phyloP scores from a whole-genome alignment of 2,888 invertebrate species.

The Trypoxylon attenuatum region DNA sequence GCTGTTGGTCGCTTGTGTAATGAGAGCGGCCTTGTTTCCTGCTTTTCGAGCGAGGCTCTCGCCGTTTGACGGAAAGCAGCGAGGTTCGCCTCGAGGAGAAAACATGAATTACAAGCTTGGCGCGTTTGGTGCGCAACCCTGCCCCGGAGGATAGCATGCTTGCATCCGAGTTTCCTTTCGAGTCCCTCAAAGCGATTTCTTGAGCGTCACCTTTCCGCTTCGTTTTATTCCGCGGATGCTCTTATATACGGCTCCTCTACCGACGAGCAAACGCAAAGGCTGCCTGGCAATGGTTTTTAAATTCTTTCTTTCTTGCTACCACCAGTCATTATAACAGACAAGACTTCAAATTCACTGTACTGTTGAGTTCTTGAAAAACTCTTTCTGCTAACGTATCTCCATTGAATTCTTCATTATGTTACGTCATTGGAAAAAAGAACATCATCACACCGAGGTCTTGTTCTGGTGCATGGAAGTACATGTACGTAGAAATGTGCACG shows the following conservation, averaged over 20 bases:
- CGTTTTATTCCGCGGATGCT: neutral
- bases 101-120: slow-evolving; percentile 19
- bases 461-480: too few species aligned
- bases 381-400: too few species aligned
- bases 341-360: too few species aligned
- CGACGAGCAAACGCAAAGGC: neutral
- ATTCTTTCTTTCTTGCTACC: too few species aligned
- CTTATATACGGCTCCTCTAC: neutral
- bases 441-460: too few species aligned
- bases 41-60: slow-evolving; percentile 15
- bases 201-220: neutral
- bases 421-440: too few species aligned
- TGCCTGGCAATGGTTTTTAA: too few species aligned
- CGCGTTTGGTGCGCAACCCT: slow-evolving; percentile 3
- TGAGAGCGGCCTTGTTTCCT: slow-evolving; percentile 45
- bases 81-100: slow-evolving; percentile 1
- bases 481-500: too few species aligned
- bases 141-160: neutral
- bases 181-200: neutral
- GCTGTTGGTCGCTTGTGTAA: too few species aligned
- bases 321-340: too few species aligned
- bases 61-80: slow-evolving; percentile 12
- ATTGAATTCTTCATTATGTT: too few species aligned
- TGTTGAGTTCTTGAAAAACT: too few species aligned
- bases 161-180: neutral